Base-by-base conservation (phyloP, 1,140 invertebrate species). In the Drosophila trapezifrons region DNA sequence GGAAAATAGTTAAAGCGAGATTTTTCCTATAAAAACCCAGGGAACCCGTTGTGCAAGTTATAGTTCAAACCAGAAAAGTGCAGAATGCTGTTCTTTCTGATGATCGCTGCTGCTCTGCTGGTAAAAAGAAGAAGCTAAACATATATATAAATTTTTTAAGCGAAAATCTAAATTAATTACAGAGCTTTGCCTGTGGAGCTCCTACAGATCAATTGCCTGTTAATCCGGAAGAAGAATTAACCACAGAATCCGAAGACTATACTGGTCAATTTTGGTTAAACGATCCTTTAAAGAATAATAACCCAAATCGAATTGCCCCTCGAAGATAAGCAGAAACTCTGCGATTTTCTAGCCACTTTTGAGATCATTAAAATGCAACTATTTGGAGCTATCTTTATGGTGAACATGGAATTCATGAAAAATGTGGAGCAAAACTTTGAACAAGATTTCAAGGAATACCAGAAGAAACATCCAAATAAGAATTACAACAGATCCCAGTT, bases 21-120 rank as follows among this genome's bases (percentile, higher is more conserved):
- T 3, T 49, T 29, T 29, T 18, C 2, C 47, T 29, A 49, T 49
- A 49, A 29, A 49, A 49, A 17, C 47, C 17, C 25, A 18, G 6
- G 5, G 1, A 25, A 25, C 22, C 22, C 17, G 47, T 13, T 12
- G n/a, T 18, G 47, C 25, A 49, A 49, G 47, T 12, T 18, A 27
- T 29, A 49, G 47, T 49, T 29, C 13, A 29, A 18, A 1, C 1
- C 3, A 49, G 25, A 13, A 49, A 17, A 29, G 4, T 49, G 47
- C 47, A 49, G n/a, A 27, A 49, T 49, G 47, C n/a, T 29, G 25
- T 18, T 49, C 15, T 29, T 49, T 13, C 25, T 49, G 3, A 7
- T 29, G n/a, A 49, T 49, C 25, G 47, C 47, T 3, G 47, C 47
- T 0, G n/a, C 47, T 29, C 29, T 49, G 47, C 25, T 49, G 47